Conservation (phyloP, 1,140 invertebrate species). For the Pachypsylla venusta region DNA sequence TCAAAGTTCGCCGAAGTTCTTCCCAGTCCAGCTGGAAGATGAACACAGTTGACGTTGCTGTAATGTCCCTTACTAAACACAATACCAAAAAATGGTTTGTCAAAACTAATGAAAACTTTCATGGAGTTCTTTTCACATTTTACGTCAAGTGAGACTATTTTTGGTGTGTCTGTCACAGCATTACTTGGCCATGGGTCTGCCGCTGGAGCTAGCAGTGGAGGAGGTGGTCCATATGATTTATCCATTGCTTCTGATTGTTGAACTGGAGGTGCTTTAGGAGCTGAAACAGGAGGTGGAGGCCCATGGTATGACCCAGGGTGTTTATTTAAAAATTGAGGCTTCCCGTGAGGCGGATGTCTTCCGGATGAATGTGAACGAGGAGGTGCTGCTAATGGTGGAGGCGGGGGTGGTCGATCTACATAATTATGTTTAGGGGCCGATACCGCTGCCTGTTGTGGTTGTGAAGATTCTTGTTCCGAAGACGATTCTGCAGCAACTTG, state of each 20-base stretch:
- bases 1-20: constrained; percentile 76
- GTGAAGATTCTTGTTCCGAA: constrained; percentile 25
- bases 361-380: constrained; percentile 17
- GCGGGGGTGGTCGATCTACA: constrained; percentile 8
- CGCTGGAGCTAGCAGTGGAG: constrained; percentile 23
- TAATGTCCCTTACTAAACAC: constrained; percentile 87
- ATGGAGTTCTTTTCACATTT: constrained; percentile 89
- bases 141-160: constrained; percentile 78
- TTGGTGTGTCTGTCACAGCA: constrained; percentile 69
- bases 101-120: constrained; percentile 82
- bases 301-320: constrained; percentile 36
- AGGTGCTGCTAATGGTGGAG: neutral
- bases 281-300: constrained; percentile 27
- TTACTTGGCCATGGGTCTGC: constrained; percentile 60
- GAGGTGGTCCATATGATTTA: constrained; percentile 34
- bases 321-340: constrained; percentile 19
- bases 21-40: constrained; percentile 72
- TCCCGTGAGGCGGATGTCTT: constrained; percentile 37
- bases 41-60: constrained; percentile 80
- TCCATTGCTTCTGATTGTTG: constrained; percentile 38
- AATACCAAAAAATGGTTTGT: constrained; percentile 87
- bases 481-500: constrained; percentile 18
- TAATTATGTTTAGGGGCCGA: constrained; percentile 4
- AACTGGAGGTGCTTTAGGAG: constrained; percentile 26
- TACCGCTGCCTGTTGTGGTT: neutral